phyloP scores from a whole-genome alignment of 2,113 vertebrate genomes.

The Rynchops niger region DNA sequence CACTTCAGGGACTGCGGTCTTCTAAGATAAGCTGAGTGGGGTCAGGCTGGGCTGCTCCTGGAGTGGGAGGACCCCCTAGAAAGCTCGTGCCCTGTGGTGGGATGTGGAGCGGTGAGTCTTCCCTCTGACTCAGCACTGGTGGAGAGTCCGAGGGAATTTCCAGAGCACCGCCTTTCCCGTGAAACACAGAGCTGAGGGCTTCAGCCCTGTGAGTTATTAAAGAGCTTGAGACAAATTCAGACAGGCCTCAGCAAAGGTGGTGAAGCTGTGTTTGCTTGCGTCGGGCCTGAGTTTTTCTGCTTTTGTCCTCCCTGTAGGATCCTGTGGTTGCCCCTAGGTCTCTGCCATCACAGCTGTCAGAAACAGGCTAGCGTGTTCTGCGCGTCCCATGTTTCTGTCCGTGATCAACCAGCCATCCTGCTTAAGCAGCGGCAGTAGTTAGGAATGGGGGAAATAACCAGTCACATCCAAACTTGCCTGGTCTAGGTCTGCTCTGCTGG shows the following conservation, averaged over 20 bases:
- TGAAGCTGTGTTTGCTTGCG: neutral
- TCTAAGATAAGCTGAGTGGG: slow-evolving; percentile 44
- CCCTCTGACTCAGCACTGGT: slow-evolving; percentile 46
- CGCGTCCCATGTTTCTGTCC: neutral
- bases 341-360: neutral
- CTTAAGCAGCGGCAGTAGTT: neutral
- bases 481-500: neutral
- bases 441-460: neutral
- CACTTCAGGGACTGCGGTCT: neutral
- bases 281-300: neutral
- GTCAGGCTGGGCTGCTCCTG: neutral
- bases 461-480: neutral
- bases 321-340: neutral
- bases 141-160: slow-evolving; percentile 50
- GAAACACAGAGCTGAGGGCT: neutral
- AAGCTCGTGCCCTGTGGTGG: neutral
- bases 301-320: neutral
- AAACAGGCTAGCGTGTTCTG: neutral
- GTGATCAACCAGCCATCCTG: neutral
- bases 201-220: neutral
- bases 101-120: slow-evolving; percentile 10
- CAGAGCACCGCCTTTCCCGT: neutral
- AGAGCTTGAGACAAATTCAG: slow-evolving; percentile 48
- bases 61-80: slow-evolving; percentile 3
- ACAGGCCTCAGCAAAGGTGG: slow-evolving; percentile 33